Evolutionary conservation across 2,113 vertebrate genomes (phyloP), one percentile per base, ranked within the genome.

Genomic region (Oryzias javanicus): DNA sequence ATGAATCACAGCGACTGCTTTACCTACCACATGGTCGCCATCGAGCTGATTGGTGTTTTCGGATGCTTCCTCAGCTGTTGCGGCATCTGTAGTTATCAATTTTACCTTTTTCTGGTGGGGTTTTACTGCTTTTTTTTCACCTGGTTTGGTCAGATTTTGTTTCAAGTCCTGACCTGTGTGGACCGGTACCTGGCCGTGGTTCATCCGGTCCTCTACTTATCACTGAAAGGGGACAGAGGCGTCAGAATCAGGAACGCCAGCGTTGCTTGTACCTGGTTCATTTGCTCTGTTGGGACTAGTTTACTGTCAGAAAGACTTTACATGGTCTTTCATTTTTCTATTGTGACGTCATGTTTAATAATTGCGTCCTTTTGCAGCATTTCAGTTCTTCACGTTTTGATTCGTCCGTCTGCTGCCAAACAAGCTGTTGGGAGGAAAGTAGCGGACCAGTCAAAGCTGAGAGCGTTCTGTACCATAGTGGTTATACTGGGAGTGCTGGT

Each of bases 321-420:
- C 4, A 0, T 6, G 5, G 4, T 19, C 22, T n/a, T 47, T 0
- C 10, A 29, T 14, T 17, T 12, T 6, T 19, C 19, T 1, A 6
- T 42, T 18, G 20, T 42, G 17, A 16, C 24, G 10, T 5, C 4
- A 14, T 35, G 3, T 22, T 4, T 55, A 3, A 4, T 40, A 0
- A 18, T 7, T 8, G 6, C 55, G n/a, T 53, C 18, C 2, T 71
- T 75, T 68, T 78, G 64, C n/a, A 72, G 64, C 40, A 0, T 72
- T 13, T 56, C 72, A 8, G 68, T 76, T 15, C 42, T 78, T 16
- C 1, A 4, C 1, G 24, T 55, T 65, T 55, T 82, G 17, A 42
- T 49, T 25, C 54, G 61, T 27, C 60, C 71, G 1, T 53, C 64
- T 3, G 67, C 75, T 0, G 60, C 55, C 13, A 50, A 75, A 1